A percentile compares a stretch with the other conserved stretches of the same genome.
These are phyloP conservation scores for Macrotrachela quadricornifera DNA, from an alignment of 1,140 invertebrate genomes.

Conservation along the genomic window DNA sequence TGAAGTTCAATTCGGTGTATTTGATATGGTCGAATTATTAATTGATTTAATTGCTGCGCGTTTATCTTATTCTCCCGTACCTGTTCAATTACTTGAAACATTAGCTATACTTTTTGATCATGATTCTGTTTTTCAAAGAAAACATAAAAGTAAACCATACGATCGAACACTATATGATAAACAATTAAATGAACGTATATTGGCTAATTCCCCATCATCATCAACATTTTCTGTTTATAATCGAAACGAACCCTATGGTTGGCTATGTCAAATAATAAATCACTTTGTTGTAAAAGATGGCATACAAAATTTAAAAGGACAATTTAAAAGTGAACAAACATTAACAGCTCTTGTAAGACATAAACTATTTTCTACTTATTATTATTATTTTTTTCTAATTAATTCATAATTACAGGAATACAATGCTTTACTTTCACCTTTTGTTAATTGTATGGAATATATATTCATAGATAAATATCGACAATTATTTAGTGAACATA, in stretches of 20 bases:
- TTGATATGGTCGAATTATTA: slow-evolving; percentile 33
- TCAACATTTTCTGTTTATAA: slow-evolving; percentile 23
- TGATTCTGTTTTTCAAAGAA: slow-evolving; percentile 34
- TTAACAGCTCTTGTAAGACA: no score
- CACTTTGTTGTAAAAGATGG: no score
- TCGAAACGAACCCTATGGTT: slow-evolving; percentile 32
- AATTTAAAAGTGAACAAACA: no score
- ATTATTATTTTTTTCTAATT: not conserved
- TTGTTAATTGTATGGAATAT: no score
- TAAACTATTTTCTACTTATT: no score
- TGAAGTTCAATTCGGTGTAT: slow-evolving; percentile 37
- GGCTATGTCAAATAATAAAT: slow-evolving; percentile 14
- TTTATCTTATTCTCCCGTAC: slow-evolving; percentile 24
- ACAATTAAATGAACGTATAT: slow-evolving; percentile 8
- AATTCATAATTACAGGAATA: not conserved
- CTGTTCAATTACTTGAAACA: slow-evolving; percentile 21
- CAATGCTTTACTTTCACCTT: no score
- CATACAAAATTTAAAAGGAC: no score
- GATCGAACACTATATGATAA: slow-evolving; percentile 22
- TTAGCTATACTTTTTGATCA: slow-evolving; percentile 31
- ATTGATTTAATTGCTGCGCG: slow-evolving; percentile 32
- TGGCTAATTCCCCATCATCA: slow-evolving; percentile 22
- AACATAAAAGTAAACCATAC: slow-evolving; percentile 32
- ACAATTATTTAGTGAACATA: not conserved
- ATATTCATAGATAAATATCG: no score